These are phyloP conservation scores for Goniozus legneri DNA, from an alignment of 1,140 invertebrate genomes.

Conservation along the genomic window DNA sequence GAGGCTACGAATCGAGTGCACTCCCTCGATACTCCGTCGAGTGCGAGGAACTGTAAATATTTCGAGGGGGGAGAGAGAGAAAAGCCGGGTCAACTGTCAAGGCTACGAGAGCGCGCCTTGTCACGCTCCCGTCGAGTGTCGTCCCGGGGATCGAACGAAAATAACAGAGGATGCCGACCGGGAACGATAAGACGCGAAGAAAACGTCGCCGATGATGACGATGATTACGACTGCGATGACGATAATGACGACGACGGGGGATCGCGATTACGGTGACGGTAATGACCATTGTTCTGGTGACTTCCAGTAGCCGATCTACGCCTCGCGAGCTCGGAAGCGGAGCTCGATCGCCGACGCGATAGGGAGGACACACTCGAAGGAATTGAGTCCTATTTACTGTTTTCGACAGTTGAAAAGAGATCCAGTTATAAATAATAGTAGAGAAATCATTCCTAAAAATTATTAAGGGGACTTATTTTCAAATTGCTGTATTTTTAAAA, in stretches of 20 bases:
- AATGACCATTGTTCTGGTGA: conserved; percentile 25
- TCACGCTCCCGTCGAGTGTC: conserved; percentile 39
- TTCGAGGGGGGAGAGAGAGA: conserved; percentile 10
- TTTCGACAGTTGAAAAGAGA: no score
- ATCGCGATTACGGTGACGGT: conserved; percentile 1
- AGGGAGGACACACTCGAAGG: no score
- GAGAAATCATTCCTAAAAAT: no score
- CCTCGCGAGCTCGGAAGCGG: no score
- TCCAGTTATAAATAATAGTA: no score
- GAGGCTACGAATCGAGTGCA: no score
- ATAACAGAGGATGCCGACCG: conserved; percentile 19
- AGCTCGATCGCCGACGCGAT: no score
- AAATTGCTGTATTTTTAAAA: no score
- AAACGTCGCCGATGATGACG: background rate
- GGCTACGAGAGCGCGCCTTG: conserved; percentile 39
- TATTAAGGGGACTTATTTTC: no score
- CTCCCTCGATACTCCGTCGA: no score
- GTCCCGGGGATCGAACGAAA: conserved; percentile 33
- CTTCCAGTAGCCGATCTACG: background rate
- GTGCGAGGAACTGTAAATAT: no score
- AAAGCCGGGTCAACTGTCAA: conserved; percentile 46
- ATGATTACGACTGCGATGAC: conserved; percentile 24
- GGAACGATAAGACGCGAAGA: background rate
- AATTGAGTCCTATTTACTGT: no score
- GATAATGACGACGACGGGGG: conserved; percentile 15